Base-by-base conservation (phyloP, 1,140 invertebrate species). In the Ptiloglossa arizonensis region DNA sequence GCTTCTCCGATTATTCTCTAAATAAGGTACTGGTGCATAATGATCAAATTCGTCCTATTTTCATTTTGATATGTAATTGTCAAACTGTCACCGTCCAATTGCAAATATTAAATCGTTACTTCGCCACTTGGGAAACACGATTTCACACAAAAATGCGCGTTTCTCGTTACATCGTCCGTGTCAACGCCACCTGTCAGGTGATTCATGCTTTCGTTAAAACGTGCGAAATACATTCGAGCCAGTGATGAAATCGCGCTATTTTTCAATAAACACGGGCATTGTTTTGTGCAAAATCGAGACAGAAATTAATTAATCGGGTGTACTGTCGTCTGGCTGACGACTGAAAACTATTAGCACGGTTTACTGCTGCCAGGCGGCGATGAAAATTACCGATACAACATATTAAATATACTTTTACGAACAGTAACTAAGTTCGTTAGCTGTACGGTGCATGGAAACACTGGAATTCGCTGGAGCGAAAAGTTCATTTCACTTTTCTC, bases 351-450 rank as follows among this genome's bases (percentile, higher is more conserved):
- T 66, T 74, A 66, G 50, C 24, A 35, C 62, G n/a, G 24, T 66
- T 66, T 66, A 35, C 62, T 50, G 48, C 17, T 2, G 29, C 35
- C 6, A 4, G 19, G 9, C 15, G 24, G 24, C 38, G 35, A 54
- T 44, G 71, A 54, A 74, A 74, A 74, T 66, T 44, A 54, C 48
- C 71, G 62, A 74, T 74, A 66, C 24, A 27, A 44, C 38, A 13
- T 67, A 74, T 74, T 54, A 74, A 74, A 74, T 56, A 66, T 74
- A 74, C 71, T 54, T 67, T 66, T 54, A 19, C 60, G 71, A 35
- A 44, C 38, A 29, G 35, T 52, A 64, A 73, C 71, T 44, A 41
- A 32, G 50, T 74, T 74, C 62, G 44, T 74, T 74, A 66, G 29
- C 41, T 38, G 27, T 0, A 22, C 5, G 13, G 3, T 32, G 15